Base-by-base conservation (phyloP, 2,797 vertebrate genomes). In the Sandelia bainsii region DNA sequence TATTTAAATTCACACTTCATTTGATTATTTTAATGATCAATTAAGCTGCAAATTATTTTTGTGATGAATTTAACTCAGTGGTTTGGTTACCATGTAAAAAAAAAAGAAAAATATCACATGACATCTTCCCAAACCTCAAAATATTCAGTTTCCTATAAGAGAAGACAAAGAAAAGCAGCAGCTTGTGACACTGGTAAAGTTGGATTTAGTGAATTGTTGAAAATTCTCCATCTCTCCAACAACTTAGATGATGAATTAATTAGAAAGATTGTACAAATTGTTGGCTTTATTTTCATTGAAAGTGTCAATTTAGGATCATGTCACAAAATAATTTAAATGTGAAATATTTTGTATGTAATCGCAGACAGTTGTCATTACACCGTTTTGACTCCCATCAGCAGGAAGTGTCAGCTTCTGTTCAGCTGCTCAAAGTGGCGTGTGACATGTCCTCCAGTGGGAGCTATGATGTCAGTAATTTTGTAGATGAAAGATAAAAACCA, bases 401-500 rank as follows among this genome's bases (percentile, higher is more conserved):
- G 52, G 25, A 16, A 44, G 42, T 19, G 42, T 76, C 62, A 23
- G 13, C 59, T n/a, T n/a, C n/a, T n/a, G n/a, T n/a, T n/a, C n/a
- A n/a, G n/a, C n/a, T n/a, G 45, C 69, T 69, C 48, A 3, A 34
- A n/a, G 74, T 19, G 72, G 56, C 5, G 14, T 56, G 82, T 72
- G 85, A 82, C 75, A 74, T 17, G 40, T 59, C 23, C 37, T 83
- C 72, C 54, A 8, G 46, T 19, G 77, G 78, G 80, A 86, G 50
- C 46, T 52, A 68, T 83, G 74, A 40, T 53, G 61, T 70, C 64
- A 54, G 23, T 58, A 14, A 16, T 69, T 80, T 82, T 68, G 60
- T 23, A 80, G 72, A 58, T 48, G 22, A 73, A 11, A 39, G 44
- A 62, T 68, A 51, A 75, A 75, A 82, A 78, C 13, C 0, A 0